phyloP scores from a whole-genome alignment of 1,140 invertebrate species.

The Wasmannia auropunctata region DNA sequence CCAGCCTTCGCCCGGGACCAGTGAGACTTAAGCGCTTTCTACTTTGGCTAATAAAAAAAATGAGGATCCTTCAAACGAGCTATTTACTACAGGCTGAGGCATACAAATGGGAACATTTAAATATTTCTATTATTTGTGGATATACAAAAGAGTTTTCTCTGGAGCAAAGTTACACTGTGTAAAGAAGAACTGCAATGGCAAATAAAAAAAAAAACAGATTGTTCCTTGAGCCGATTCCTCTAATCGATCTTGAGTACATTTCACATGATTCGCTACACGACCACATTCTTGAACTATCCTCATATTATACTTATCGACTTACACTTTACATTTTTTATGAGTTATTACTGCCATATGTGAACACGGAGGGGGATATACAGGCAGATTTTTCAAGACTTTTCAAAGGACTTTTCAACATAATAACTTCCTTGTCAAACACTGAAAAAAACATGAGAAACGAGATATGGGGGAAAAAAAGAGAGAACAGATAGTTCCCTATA shows the following conservation, averaged over 20 bases:
- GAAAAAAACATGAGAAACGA: neutral
- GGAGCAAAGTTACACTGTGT: conserved; percentile 1
- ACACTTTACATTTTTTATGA: conserved; percentile 38
- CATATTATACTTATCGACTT: conserved; percentile 30
- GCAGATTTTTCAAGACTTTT: conserved; percentile 39
- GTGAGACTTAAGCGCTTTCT: conserved; percentile 49
- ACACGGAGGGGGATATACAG: neutral
- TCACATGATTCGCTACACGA: conserved; percentile 1
- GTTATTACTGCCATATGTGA: conserved; percentile 16
- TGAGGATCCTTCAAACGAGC: neutral
- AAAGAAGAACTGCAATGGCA: neutral
- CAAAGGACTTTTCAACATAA: neutral
- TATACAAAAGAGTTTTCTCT: neutral
- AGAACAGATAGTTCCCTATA: neutral
- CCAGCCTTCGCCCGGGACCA: conserved; percentile 57
- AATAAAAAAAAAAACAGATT: conserved; percentile 33
- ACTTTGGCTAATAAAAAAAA: conserved; percentile 57
- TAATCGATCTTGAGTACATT: conserved; percentile 33
- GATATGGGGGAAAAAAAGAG: neutral
- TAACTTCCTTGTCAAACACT: neutral
- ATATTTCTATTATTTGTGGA: conserved; percentile 23
- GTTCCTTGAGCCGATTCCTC: conserved; percentile 16
- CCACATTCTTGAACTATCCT: conserved; percentile 26
- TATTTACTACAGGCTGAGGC: conserved; percentile 12
- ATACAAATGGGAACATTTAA: neutral